Base-by-base conservation (phyloP, 64 coral and sea anemone species). In the Orbicella faveolata region DNA sequence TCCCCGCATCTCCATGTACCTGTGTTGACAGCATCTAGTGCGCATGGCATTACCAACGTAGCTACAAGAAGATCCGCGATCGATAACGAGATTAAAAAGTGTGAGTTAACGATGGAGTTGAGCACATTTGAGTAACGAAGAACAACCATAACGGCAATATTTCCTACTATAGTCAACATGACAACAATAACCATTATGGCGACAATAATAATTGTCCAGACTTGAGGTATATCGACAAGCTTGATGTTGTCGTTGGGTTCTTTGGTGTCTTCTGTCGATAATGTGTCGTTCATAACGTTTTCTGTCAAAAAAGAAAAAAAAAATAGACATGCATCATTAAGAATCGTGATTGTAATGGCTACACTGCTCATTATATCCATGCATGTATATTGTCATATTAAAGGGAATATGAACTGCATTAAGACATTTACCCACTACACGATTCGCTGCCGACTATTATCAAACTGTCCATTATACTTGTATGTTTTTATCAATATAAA, bases 51-150 rank as follows among this genome's bases (percentile, higher is more conserved):
- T 0, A 95, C 90, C 1, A 95, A 16, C 19, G 84, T 6, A 11
- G 89, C 94, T 6, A 95, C 94, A 18, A 95, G 79, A 23, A 92
- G 39, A 85, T 95, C 94, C 5, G 94, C 94, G 1, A 95, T 73
- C 9, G 93, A 89, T 17, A 95, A 69, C 74, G 87, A 89, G 10
- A 95, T 20, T 15, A 95, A 77, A 61, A 95, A 90, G 39, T 87
- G 73, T 12, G 90, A 88, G 18, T 95, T 95, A 4, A 91, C 89
- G 10, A 77, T 35, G 12, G 83, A 79, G 16, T 59, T 78, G 11
- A 92, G 74, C 16, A 80, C 75, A 61, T 61, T 85, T 41, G 82
- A 87, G 54, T 64, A 36, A 44, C 48, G 25, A 21, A 87, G 65
- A 9, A 92, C 90, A 36, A 79, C 44, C 15, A 92, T 87, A 7